Conservation (phyloP, 2,888 invertebrate genomes). For the Carterocephalus palaemon region DNA sequence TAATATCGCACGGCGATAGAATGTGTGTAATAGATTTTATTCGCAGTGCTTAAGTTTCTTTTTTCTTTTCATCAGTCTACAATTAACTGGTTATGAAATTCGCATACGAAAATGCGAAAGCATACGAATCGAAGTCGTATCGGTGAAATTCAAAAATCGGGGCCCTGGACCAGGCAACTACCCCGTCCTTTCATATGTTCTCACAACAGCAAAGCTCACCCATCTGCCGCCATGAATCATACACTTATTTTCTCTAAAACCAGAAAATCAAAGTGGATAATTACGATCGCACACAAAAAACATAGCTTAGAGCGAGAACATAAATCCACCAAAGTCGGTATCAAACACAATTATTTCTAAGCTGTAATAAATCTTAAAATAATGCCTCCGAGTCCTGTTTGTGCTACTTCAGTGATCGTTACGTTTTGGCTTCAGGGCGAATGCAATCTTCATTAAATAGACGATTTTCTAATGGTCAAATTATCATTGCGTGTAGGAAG, state of each 20-base stretch:
- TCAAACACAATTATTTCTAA: constrained; percentile 60
- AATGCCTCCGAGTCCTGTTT: constrained; percentile 59
- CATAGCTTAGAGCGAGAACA: constrained; percentile 58
- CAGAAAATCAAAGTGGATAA: constrained; percentile 18
- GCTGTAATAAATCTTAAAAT: constrained; percentile 71
- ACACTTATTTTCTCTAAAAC: constrained; percentile 14
- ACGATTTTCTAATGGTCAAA: constrained; percentile 34
- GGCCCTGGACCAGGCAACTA: neutral
- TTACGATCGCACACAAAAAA: constrained; percentile 27
- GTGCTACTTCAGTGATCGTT: constrained; percentile 75
- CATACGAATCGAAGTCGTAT: no score
- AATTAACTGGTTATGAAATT: no score
- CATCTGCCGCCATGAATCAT: constrained; percentile 12
- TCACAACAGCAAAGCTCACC: no score
- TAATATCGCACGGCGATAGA: no score
- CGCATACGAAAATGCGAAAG: no score
- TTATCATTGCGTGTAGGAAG: constrained; percentile 24
- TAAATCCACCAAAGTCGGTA: constrained; percentile 68
- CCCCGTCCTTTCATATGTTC: neutral
- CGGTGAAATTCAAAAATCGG: no score
- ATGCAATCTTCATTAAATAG: constrained; percentile 69
- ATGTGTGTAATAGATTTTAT: no score
- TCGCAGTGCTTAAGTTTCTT: no score
- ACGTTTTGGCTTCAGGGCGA: constrained; percentile 56
- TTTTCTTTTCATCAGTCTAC: no score